Evolutionary conservation across 2,113 vertebrate species (phyloP), one percentile per base, ranked within the genome.

Genomic region (Andinoacara biseriatus): DNA sequence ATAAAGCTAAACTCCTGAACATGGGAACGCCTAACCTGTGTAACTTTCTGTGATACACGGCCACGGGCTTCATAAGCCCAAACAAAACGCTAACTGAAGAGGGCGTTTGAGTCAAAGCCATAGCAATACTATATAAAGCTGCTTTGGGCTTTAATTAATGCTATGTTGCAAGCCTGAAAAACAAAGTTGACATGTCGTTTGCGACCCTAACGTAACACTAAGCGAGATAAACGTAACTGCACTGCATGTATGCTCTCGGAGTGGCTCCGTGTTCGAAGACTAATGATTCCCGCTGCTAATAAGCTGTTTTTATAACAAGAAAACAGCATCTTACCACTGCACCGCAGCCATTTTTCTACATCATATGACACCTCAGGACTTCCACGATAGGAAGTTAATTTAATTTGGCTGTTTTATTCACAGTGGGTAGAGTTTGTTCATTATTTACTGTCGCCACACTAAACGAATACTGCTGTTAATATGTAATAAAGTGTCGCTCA

Each of bases 331-430:
- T 94, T 87, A 96, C 96, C 96, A 96, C 87, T 95, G 94, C 79
- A 95, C 95, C 17, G 93, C 90, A 86, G 95, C 94, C 96, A 96
- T 96, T 82, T 94, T 93, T 90, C 63, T 78, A 4, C 60, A 49
- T 95, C 96, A 96, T 87, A 75, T 96, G 95, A 96, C 92, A 26
- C 40, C 1, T 6, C 8, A 7, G 35, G 14, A 90, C 90, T 95
- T 95, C 94, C 93, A 85, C 84, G 75, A 86, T 88, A 29, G 10
- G 24, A 54, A 54, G 46, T 72, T 31, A 52, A 72, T 18, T 5
- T 4, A 33, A 46, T 58, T 57, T 43, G 1, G 9, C 2, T 7
- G 20, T 7, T 69, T 81, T 82, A 8, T 20, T 15, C 54, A 0
- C 62, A 26, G 54, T 15, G 0, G 2, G 1, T n/a, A n/a, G 1